Evolutionary conservation across 2,888 invertebrate genomes (phyloP).

Genomic region (Heliconius ismenius): DNA sequence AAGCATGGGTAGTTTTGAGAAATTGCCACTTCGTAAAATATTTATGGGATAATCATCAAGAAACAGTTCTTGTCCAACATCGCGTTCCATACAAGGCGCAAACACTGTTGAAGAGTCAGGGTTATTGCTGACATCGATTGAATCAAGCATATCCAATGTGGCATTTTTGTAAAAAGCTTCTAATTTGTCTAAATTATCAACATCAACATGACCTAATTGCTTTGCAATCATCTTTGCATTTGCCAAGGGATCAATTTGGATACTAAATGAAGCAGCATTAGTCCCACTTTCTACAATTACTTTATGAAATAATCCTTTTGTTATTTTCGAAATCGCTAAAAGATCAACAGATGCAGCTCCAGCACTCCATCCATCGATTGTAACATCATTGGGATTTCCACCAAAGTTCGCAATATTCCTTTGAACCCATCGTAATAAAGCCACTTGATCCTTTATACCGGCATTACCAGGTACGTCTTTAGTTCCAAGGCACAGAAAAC

Average conservation of each 20-base stretch:
- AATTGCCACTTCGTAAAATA: constrained; percentile 52
- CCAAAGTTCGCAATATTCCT: constrained; percentile 54
- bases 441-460: constrained; percentile 67
- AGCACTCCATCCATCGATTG: constrained; percentile 60
- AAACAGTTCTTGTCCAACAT: constrained; percentile 52
- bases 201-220: constrained; percentile 49
- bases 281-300: constrained; percentile 60
- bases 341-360: constrained; percentile 60
- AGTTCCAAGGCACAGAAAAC: constrained; percentile 65
- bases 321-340: constrained; percentile 54
- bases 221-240: constrained; percentile 56
- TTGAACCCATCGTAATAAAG: constrained; percentile 47
- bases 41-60: constrained; percentile 53
- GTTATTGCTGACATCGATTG: constrained; percentile 33
- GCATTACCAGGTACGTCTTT: constrained; percentile 63
- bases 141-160: constrained; percentile 48
- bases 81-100: constrained; percentile 53
- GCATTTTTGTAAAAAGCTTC: constrained; percentile 58
- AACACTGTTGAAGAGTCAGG: constrained; percentile 47
- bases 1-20: constrained; percentile 54
- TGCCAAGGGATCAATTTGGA: constrained; percentile 57
- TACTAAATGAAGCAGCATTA: constrained; percentile 48
- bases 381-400: constrained; percentile 64
- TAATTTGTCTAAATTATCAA: constrained; percentile 53
- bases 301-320: constrained; percentile 58